Evolutionary conservation across 2,888 invertebrate species (phyloP).

Genomic region (Spilarctia lutea): DNA sequence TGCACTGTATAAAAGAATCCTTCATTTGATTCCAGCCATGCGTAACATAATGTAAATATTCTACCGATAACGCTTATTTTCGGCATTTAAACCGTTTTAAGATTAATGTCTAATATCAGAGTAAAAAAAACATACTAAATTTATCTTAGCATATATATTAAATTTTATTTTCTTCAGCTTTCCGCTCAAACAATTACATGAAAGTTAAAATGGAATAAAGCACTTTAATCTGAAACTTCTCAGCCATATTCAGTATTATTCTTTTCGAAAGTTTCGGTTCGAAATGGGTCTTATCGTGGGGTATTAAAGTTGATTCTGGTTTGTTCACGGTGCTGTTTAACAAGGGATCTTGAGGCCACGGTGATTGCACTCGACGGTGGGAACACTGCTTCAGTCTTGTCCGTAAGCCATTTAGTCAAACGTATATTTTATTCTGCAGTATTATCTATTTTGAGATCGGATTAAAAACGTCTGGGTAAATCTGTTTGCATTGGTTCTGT

Average conservation of each 20-base stretch:
- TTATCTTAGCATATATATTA: slow-evolving; percentile 3
- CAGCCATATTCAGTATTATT: slow-evolving; percentile 52
- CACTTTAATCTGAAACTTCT: slow-evolving; percentile 63
- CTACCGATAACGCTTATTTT: neutral
- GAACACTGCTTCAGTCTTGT: slow-evolving; percentile 47
- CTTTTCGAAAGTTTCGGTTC: slow-evolving; percentile 33
- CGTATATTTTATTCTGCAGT: slow-evolving; percentile 35
- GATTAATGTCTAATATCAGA: neutral
- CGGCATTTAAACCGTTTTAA: neutral
- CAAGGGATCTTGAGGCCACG: slow-evolving; percentile 60
- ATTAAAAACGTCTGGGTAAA: neutral
- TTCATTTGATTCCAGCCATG: too few species aligned
- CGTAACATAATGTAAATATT: neutral
- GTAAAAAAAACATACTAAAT: neutral
- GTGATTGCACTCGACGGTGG: slow-evolving; percentile 54
- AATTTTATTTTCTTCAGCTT: slow-evolving; percentile 19
- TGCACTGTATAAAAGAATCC: too few species aligned
- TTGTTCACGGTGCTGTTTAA: slow-evolving; percentile 44
- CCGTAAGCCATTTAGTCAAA: slow-evolving; percentile 47
- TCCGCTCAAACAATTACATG: slow-evolving; percentile 54
- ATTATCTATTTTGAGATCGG: neutral
- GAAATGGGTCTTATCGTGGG: slow-evolving; percentile 26
- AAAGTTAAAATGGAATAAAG: slow-evolving; percentile 64
- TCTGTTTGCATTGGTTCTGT: neutral
- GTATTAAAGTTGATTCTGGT: slow-evolving; percentile 44